Evolutionary conservation across 2,888 invertebrate genomes (phyloP), one percentile per base, ranked within the genome.

Genomic region (Tolmerus cingulatus): DNA sequence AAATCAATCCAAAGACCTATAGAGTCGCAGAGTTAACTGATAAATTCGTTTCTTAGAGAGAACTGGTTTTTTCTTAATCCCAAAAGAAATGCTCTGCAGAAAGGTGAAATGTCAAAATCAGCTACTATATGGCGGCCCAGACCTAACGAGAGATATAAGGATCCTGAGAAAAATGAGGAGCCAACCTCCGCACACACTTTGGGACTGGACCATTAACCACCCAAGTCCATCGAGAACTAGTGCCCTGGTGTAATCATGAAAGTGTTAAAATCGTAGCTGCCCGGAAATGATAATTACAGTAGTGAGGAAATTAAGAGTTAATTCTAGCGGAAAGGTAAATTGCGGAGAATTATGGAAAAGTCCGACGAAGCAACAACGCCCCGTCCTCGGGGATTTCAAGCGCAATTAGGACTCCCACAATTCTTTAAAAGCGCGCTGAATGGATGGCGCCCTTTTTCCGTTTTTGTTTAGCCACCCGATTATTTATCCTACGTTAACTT

Each of bases 301-400:
- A 12, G 46, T 46, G n/a, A 46, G 79, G 30, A 79, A 79, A 79
- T 79, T 79, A 79, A 51, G 79, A 79, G 46, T 79, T 79, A 79
- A 79, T 79, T 51, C 51, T 79, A 43, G 14, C 19, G 27, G 46
- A 51, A 46, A 23, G 79, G 79, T 79, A 79, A 16, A 46, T 37
- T 27, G 43, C 27, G 14, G 27, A 51, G 51, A 79, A 51, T 79
- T 46, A 79, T 79, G 46, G 79, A 16, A 19, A n/a, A n/a, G 51
- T 19, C 19, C 51, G 19, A 46, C 43, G 43, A n/a, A 51, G 7
- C 16, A n/a, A 16, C n/a, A 51, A 5, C 51, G 16, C 51, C 7
- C n/a, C 7, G 51, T 51, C n/a, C 43, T 46, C 16, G 16, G 51
- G 51, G 51, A 51, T 51, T n/a, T 51, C n/a, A 51, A 51, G 51